A percentile compares a stretch with the other conserved stretches of the same genome.
Evolutionary conservation across 2,888 invertebrate genomes (phyloP).

Genomic region (Spodoptera picta): DNA sequence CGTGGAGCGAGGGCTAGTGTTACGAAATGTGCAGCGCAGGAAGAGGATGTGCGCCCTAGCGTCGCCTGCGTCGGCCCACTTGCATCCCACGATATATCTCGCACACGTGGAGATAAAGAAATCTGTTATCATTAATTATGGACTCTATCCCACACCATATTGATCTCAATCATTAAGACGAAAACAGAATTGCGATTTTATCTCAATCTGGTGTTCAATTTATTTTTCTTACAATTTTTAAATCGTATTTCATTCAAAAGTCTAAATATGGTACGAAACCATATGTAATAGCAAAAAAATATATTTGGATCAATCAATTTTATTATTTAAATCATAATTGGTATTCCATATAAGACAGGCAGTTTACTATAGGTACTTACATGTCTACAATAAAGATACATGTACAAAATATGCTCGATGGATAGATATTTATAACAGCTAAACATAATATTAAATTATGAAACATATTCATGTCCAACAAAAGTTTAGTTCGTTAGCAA

Average conservation of each 20-base stretch:
- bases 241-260: too few species aligned
- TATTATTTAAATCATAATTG: too few species aligned
- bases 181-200: conserved; percentile 4
- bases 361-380: too few species aligned
- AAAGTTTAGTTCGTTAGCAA: conserved; percentile 72
- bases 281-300: too few species aligned
- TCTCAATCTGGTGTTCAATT: not conserved
- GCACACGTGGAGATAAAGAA: conserved; percentile 33
- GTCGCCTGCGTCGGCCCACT: conserved; percentile 8
- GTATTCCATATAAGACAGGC: too few species aligned
- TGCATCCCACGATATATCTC: conserved; percentile 33
- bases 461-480: conserved; percentile 55
- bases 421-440: conserved; percentile 17
- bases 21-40: conserved; percentile 82
- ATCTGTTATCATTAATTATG: conserved; percentile 26
- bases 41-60: conserved; percentile 81
- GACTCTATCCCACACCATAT: conserved; percentile 10
- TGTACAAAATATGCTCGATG: not conserved
- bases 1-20: conserved; percentile 75
- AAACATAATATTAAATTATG: conserved; percentile 43
- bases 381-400: not conserved
- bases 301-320: too few species aligned
- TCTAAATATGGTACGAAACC: too few species aligned
- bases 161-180: conserved; percentile 15
- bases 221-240: too few species aligned